phyloP scores from a whole-genome alignment of 2,797 vertebrate genomes.

The Pangasius mekongensis region DNA sequence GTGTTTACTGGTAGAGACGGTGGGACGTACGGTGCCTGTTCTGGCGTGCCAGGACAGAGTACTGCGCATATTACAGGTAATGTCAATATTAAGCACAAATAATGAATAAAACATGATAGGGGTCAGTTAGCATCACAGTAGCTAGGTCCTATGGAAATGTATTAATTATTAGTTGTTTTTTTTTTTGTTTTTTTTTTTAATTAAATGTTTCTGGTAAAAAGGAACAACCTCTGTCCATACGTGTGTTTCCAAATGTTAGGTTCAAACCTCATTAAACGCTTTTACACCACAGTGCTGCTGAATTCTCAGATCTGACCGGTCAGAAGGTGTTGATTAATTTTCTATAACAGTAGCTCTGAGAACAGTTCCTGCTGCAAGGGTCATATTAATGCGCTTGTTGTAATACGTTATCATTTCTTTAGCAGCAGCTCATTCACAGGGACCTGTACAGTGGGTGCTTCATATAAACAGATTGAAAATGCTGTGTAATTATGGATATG shows the following conservation, averaged over 20 bases:
- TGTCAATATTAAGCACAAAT: background rate
- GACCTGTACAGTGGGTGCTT: background rate
- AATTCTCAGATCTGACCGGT: background rate
- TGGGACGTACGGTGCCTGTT: conserved; percentile 77
- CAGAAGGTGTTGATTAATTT: background rate
- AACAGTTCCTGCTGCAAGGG: background rate
- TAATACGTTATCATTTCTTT: background rate
- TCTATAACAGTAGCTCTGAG: no score
- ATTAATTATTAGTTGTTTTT: background rate
- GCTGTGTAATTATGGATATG: background rate
- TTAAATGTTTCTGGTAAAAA: background rate
- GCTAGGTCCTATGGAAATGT: background rate
- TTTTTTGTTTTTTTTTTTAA: background rate
- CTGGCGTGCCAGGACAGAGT: conserved; percentile 94
- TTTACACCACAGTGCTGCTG: background rate
- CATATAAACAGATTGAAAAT: background rate
- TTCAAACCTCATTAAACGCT: background rate
- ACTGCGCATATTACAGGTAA: conserved; percentile 89
- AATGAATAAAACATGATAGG: background rate
- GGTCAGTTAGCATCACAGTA: background rate
- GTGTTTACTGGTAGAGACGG: conserved; percentile 85
- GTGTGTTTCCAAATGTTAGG: background rate
- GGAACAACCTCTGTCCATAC: background rate
- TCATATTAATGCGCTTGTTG: background rate
- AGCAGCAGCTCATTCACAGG: background rate